Percentiles rank a stretch among this genome's conserved stretches.
Evolutionary conservation across 2,888 invertebrate species (phyloP).

Genomic region (Harpagoxenus sublaevis): DNA sequence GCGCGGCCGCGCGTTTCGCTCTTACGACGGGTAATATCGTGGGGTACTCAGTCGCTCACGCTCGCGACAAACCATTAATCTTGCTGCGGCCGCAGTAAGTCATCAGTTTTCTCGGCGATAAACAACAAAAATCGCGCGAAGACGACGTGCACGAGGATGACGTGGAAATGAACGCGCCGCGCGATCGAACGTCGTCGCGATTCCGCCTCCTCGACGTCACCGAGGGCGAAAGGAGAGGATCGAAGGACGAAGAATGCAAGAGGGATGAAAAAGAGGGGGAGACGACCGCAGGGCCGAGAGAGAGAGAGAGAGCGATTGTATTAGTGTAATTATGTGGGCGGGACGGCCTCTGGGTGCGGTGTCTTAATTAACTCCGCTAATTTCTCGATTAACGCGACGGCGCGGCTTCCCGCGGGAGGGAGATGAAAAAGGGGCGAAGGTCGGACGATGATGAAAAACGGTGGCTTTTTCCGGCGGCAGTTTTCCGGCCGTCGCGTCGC

Average conservation of each 20-base stretch:
- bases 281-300: conserved; percentile 38
- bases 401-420: conserved; percentile 25
- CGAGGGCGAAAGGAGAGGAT: neutral
- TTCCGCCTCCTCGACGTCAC: neutral
- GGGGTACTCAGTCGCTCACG: too few species aligned
- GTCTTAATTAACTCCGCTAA: conserved; percentile 78
- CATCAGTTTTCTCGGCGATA: conserved; percentile 9
- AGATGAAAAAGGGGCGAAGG: neutral
- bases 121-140: neutral
- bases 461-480: neutral
- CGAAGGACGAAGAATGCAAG: neutral
- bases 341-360: conserved; percentile 61
- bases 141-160: neutral
- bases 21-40: neutral
- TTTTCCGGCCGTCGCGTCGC: too few species aligned
- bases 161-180: neutral
- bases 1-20: neutral
- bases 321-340: conserved; percentile 68
- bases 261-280: neutral
- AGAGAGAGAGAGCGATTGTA: conserved; percentile 41
- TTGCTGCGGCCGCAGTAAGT: neutral
- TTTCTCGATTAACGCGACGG: conserved; percentile 75
- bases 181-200: neutral
- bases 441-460: neutral
- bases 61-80: conserved; percentile 14